A percentile compares a stretch with the other conserved stretches of the same genome.
These are phyloP conservation scores for Cepaea hortensis DNA, from an alignment of 2,888 invertebrate genomes.

Conservation along the genomic window DNA sequence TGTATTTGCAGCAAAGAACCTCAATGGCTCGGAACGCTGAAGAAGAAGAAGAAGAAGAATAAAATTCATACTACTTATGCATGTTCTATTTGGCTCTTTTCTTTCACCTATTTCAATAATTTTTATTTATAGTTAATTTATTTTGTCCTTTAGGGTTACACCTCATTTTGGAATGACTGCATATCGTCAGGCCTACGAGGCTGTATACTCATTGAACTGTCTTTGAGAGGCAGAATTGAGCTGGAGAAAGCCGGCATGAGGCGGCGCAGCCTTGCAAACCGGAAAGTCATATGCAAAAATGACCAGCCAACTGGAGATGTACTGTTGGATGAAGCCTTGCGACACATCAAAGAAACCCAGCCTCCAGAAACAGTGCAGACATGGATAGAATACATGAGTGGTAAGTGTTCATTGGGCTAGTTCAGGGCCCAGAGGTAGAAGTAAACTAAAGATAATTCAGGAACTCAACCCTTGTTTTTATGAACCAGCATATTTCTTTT, in stretches of 20 bases:
- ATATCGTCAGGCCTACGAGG: constrained; percentile 99
- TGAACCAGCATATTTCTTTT: too few species aligned
- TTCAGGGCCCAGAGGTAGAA: neutral
- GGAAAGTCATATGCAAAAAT: constrained; percentile 85
- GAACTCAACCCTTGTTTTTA: too few species aligned
- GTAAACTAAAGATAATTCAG: neutral
- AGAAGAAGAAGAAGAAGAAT: too few species aligned
- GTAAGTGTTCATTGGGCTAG: constrained; percentile 78
- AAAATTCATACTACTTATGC: too few species aligned
- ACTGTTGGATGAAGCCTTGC: constrained; percentile 89
- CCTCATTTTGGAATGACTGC: constrained; percentile 99
- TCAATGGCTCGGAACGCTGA: too few species aligned
- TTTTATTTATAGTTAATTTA: too few species aligned
- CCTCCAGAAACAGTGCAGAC: constrained; percentile 97
- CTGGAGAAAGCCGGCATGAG: constrained; percentile 97
- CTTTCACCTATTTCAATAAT: too few species aligned
- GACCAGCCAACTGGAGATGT: constrained; percentile 95
- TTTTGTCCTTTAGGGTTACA: constrained; percentile 73
- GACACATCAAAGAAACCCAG: constrained; percentile 98
- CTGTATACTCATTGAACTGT: constrained; percentile 97
- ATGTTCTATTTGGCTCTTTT: too few species aligned
- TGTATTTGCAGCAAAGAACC: too few species aligned
- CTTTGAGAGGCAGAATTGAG: constrained; percentile 94
- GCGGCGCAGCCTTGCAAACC: constrained; percentile 87
- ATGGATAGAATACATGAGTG: constrained; percentile 99